Evolutionary conservation across 2,888 invertebrate species (phyloP), one percentile per base, ranked within the genome.

Genomic region (Oxycera nigricornis): DNA sequence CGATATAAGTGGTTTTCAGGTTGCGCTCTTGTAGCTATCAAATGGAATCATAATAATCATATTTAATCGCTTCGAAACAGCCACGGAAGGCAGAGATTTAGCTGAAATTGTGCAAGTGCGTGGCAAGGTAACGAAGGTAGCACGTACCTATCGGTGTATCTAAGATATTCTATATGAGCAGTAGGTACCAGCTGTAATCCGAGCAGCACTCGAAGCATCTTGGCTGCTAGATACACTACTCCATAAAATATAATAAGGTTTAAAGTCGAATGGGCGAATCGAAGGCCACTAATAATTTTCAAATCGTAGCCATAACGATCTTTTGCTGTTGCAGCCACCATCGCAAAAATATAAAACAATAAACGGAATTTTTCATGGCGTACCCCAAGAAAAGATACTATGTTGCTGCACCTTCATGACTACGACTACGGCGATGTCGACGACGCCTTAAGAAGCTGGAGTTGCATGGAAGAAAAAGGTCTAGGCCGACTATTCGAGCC

Each of bases 201-300:
- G 14, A 14, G 11, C 55, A 24, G n/a, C n/a, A n/a, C n/a, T n/a
- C n/a, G n/a, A n/a, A 20, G 55, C 17, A 55, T 55, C 1, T 55
- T 55, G 7, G 55, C 22, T 17, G 55, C 55, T 24, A 20, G 3
- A 41, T 28, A 41, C 41, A 22, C 11, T 67, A 62, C 62, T n/a
- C n/a, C n/a, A n/a, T n/a, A n/a, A n/a, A n/a, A n/a, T n/a, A n/a
- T n/a, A 62, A 62, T 41, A 46, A 67, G 67, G 39, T 26, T 31
- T 20, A 24, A 24, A 67, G 41, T 67, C 59, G 59, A 30, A 59
- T 30, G 52, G 46, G 22, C 59, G 67, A 67, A 67, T 67, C 41
- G 67, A 67, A 67, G 67, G 46, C 46, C 67, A 41, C 7, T 55
- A 55, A 59, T 59, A 59, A 67, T 67, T 67, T 67, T 67, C 24